These are phyloP conservation scores for Chloroceryle amazona DNA, from an alignment of 2,797 vertebrate genomes.

Conservation along the genomic window DNA sequence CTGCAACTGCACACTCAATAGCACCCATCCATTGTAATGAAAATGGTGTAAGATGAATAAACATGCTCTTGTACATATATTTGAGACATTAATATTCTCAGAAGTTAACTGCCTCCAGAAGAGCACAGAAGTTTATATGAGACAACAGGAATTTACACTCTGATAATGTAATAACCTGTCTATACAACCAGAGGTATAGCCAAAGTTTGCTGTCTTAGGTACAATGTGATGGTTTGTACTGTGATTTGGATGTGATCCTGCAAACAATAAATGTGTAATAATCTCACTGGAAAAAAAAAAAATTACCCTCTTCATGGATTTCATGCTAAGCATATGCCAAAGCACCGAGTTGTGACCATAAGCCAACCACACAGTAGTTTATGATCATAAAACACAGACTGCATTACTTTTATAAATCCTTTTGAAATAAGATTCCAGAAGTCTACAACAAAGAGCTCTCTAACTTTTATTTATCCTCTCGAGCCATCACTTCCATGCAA, in stretches of 20 bases:
- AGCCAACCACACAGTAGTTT: not conserved
- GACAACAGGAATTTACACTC: not conserved
- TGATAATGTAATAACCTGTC: not conserved
- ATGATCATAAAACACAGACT: not conserved
- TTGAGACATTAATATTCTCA: slow-evolving; percentile 11
- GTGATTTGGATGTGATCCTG: not conserved
- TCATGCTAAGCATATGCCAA: not conserved
- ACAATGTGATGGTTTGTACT: not conserved
- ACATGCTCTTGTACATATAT: not conserved
- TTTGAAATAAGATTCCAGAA: not conserved
- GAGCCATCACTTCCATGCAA: not conserved
- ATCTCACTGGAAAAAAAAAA: not conserved
- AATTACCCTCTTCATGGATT: not conserved
- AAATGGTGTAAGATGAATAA: not conserved
- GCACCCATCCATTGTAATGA: not conserved
- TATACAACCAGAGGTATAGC: not conserved
- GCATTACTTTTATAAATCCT: not conserved
- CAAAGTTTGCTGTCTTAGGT: not conserved
- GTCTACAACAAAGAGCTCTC: not conserved
- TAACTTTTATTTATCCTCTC: not conserved
- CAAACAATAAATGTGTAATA: not conserved
- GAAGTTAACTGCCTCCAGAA: slow-evolving; percentile 7
- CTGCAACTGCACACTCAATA: not conserved
- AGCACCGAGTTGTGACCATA: not conserved
- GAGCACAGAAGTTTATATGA: not conserved